Percentiles rank a stretch among this genome's conserved stretches.
These are phyloP conservation scores for Menura novaehollandiae DNA, from an alignment of 2,113 vertebrate genomes.

Conservation along the genomic window DNA sequence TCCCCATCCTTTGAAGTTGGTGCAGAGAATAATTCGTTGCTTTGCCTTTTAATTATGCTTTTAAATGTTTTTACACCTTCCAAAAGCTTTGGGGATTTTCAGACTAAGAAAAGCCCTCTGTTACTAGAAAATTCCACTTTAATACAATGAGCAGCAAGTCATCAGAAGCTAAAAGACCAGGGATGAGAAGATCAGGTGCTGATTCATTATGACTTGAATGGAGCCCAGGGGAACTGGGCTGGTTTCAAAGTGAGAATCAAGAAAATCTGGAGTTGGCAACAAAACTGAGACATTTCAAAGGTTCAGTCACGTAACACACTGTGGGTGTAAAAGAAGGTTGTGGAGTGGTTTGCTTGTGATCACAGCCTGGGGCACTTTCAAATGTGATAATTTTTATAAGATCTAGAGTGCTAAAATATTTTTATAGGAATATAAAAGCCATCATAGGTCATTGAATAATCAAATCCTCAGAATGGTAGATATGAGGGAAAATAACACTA, in stretches of 20 bases:
- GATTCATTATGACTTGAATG: no score
- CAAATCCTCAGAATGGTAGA: not conserved
- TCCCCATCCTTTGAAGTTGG: not conserved
- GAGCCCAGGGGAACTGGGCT: not conserved
- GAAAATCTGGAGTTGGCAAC: not conserved
- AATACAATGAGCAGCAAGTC: not conserved
- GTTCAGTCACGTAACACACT: rapidly evolving
- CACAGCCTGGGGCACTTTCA: not conserved
- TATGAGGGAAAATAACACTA: not conserved
- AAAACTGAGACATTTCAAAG: not conserved
- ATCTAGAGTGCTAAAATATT: not conserved
- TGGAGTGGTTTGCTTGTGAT: not conserved
- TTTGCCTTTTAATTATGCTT: not conserved
- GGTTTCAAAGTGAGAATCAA: not conserved
- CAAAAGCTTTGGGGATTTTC: not conserved
- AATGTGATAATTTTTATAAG: not conserved
- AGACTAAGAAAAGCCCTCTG: not conserved
- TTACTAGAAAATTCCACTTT: not conserved
- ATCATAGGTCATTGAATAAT: not conserved
- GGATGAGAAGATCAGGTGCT: not conserved
- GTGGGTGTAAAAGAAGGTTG: not conserved
- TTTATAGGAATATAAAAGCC: not conserved
- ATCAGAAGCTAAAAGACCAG: not conserved
- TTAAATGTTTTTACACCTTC: not conserved
- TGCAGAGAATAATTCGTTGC: not conserved